phyloP scores from a whole-genome alignment of 2,113 vertebrate genomes.

The Amblyornis subalaris region DNA sequence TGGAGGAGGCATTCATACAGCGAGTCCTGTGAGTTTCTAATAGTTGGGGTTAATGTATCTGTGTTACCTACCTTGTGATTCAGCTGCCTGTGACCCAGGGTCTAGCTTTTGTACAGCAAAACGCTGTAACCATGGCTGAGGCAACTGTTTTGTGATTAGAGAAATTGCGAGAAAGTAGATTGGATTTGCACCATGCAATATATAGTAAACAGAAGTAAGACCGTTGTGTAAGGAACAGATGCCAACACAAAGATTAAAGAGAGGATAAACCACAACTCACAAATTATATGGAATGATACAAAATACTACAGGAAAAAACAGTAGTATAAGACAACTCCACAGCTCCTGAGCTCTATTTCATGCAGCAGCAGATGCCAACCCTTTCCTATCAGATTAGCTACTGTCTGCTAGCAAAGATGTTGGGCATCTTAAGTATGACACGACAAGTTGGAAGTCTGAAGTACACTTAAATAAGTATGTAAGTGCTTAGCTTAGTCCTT shows the following conservation, averaged over 20 bases:
- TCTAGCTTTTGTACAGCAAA: background rate
- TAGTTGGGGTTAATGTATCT: background rate
- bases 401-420: background rate
- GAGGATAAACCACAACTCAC: background rate
- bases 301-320: background rate
- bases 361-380: background rate
- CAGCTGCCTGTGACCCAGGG: background rate
- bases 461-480: background rate
- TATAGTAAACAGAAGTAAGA: background rate
- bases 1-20: background rate
- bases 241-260: background rate
- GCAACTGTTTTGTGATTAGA: background rate
- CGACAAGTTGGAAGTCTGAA: background rate
- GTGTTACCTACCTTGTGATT: accelerated
- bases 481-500: background rate
- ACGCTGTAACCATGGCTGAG: background rate
- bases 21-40: background rate
- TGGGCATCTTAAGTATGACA: background rate
- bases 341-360: background rate
- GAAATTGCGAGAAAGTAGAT: background rate
- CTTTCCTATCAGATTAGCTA: background rate
- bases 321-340: background rate
- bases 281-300: background rate
- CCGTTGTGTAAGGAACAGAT: background rate
- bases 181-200: background rate